phyloP scores from a whole-genome alignment of 2,888 invertebrate species.

The Dione juno region DNA sequence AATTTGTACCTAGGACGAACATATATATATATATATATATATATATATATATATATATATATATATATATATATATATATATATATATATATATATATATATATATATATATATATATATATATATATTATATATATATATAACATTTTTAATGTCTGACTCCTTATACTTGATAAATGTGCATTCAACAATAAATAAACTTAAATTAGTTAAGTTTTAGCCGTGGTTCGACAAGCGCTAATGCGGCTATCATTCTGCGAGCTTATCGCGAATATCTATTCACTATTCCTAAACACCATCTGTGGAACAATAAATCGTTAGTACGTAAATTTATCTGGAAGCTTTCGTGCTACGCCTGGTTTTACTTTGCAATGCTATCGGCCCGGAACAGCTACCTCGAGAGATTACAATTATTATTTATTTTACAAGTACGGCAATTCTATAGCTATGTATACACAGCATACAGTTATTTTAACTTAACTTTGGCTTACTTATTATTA shows the following conservation, averaged over 20 bases:
- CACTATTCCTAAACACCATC: slow-evolving; percentile 43
- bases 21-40: too few species aligned
- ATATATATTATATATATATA: too few species aligned
- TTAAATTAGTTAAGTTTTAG: slow-evolving; percentile 29
- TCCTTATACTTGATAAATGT: background rate
- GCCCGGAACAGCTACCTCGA: slow-evolving; percentile 8
- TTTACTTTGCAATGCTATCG: slow-evolving; percentile 32
- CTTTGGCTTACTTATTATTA: too few species aligned
- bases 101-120: too few species aligned
- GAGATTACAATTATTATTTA: slow-evolving; percentile 35
- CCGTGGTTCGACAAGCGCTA: slow-evolving; percentile 34
- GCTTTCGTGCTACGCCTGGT: slow-evolving; percentile 34
- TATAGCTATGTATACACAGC: background rate
- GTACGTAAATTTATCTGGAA: slow-evolving; percentile 41
- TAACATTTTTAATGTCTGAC: background rate
- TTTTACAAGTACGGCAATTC: slow-evolving; percentile 21
- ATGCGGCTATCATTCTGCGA: slow-evolving; percentile 34
- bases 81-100: too few species aligned
- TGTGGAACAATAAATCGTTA: slow-evolving; percentile 42
- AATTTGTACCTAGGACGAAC: too few species aligned
- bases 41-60: too few species aligned
- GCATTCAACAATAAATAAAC: slow-evolving; percentile 25
- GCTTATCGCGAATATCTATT: slow-evolving; percentile 43
- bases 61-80: too few species aligned
- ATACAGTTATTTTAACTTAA: background rate